phyloP scores from a whole-genome alignment of 2,797 vertebrate genomes.

The Sebastes vulpes region DNA sequence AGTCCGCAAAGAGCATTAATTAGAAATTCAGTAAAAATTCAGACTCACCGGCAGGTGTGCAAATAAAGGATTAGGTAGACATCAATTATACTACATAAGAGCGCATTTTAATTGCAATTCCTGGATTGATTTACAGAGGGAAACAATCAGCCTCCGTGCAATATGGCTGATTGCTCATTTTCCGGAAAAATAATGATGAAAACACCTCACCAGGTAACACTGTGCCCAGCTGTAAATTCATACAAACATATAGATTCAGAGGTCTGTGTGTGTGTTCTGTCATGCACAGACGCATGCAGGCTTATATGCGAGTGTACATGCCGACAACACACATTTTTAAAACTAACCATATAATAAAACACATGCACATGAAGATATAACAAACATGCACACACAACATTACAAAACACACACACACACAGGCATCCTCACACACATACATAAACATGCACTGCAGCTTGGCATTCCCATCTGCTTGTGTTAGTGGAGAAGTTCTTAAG shows the following conservation, averaged over 20 bases:
- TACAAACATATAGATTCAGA: slow-evolving; percentile 28
- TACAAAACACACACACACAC: slow-evolving; percentile 38
- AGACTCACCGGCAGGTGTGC: slow-evolving; percentile 89
- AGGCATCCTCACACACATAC: slow-evolving; percentile 53
- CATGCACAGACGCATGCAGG: background rate
- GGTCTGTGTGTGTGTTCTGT: background rate
- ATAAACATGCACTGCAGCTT: slow-evolving; percentile 68
- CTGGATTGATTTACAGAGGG: slow-evolving; percentile 88
- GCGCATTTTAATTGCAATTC: slow-evolving; percentile 89
- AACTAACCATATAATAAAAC: slow-evolving; percentile 27
- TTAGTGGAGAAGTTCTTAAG: slow-evolving; percentile 82
- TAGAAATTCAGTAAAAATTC: slow-evolving; percentile 91
- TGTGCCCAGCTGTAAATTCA: slow-evolving; percentile 75
- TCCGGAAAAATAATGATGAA: slow-evolving; percentile 86
- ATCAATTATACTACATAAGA: slow-evolving; percentile 90
- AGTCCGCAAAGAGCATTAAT: slow-evolving; percentile 89
- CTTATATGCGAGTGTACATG: background rate
- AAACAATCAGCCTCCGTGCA: slow-evolving; percentile 86
- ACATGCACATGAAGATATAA: slow-evolving; percentile 21
- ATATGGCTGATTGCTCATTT: slow-evolving; percentile 88
- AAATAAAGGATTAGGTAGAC: slow-evolving; percentile 91
- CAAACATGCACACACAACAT: slow-evolving; percentile 29
- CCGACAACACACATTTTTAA: slow-evolving; percentile 21
- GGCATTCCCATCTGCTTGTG: slow-evolving; percentile 78
- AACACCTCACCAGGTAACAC: slow-evolving; percentile 79